These are phyloP conservation scores for Threskiornis aethiopicus DNA, from an alignment of 2,797 vertebrate genomes.

Conservation along the genomic window DNA sequence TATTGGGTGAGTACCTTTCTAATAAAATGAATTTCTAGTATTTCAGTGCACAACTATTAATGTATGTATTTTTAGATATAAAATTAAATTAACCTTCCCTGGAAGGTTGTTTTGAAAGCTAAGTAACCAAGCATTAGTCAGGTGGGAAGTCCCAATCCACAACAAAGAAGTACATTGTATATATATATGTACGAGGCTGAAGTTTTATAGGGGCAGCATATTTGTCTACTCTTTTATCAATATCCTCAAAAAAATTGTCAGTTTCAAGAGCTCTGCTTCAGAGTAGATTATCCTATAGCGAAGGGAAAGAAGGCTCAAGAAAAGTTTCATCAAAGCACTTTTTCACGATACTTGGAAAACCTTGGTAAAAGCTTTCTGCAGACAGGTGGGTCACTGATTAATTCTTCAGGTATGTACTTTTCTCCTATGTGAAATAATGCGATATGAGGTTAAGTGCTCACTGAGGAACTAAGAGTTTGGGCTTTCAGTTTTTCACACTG, in stretches of 20 bases:
- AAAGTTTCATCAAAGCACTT: not conserved
- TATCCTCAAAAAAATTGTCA: not conserved
- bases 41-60: not conserved
- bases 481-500: slow-evolving; percentile 14
- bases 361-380: not conserved
- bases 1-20: not conserved
- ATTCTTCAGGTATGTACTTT: not conserved
- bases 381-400: not conserved
- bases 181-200: not conserved
- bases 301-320: not conserved
- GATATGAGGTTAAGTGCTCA: slow-evolving; percentile 24
- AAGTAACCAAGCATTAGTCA: not conserved
- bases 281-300: not conserved
- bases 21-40: not conserved
- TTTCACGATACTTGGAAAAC: not conserved
- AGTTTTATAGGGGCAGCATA: not conserved
- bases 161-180: not conserved
- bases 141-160: not conserved
- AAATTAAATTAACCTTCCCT: not conserved
- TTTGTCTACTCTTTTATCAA: not conserved
- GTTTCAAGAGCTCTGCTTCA: not conserved
- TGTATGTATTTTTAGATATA: not conserved
- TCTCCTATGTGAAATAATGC: not conserved
- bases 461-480: not conserved
- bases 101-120: not conserved